Base-by-base conservation (phyloP, 2,113 vertebrate species). In the Melozone crissalis region DNA sequence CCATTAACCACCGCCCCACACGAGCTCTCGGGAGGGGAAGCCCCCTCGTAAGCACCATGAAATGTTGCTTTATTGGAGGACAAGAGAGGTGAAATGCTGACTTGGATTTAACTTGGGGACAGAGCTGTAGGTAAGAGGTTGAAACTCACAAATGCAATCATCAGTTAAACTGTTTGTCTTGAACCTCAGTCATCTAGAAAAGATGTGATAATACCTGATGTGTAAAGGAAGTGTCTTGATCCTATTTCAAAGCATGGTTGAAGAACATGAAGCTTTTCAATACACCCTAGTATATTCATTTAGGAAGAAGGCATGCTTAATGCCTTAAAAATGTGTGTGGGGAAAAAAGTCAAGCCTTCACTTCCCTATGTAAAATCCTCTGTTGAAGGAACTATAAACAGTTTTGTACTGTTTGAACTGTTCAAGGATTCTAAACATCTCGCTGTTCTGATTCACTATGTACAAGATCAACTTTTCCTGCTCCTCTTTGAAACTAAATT, bases 1-100 rank as follows among this genome's bases (percentile, higher is more conserved):
- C n/a, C 31, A 15, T 35, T 23, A 39, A 17, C 27, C 8, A 2
- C 62, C 16, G 1, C 19, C 17, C 4, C 1, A 2, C 11, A 0
- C 4, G 12, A 44, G 18, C 17, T 51, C 23, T 11, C 2, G 9
- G 17, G 35, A 66, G 17, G 3, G 55, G 21, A 80, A 82, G 10
- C 7, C 58, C 10, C 10, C 15, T 72, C 18, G 28, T 47, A 1
- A 28, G 33, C 63, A 26, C 15, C 16, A 2, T 15, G 9, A 51
- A 46, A 15, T 10, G 2, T 5, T n/a, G 18, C 13, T 69, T 84
- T 57, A 18, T 18, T 41, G 33, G 35, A n/a, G 47, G 89, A 26
- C 11, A 30, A 30, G 35, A 46, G 31, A n/a, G 23, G 11, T 33
- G 43, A 67, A 90, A 44, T 15, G 37, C 31, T 58, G 55, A 9